These are phyloP conservation scores for Drosophila emarginata DNA, from an alignment of 2,888 invertebrate genomes.

Conservation along the genomic window DNA sequence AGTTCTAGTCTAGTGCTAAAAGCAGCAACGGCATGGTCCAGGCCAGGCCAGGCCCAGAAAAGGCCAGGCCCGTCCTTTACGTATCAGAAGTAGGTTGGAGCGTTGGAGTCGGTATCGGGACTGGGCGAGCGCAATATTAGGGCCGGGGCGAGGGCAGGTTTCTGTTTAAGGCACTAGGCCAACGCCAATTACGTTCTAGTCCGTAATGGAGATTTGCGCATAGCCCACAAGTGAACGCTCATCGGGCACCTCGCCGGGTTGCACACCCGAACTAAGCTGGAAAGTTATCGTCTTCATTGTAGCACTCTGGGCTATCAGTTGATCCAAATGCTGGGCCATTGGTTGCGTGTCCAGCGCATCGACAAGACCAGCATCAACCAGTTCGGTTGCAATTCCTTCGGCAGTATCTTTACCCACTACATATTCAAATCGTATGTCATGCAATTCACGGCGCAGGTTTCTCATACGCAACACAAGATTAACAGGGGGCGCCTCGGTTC, in stretches of 20 bases:
- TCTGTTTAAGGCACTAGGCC: slow-evolving; percentile 43
- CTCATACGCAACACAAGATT: slow-evolving; percentile 95
- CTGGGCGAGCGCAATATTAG: not conserved
- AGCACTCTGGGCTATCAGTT: slow-evolving; percentile 90
- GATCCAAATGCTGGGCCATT: slow-evolving; percentile 96
- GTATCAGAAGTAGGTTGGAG: slow-evolving; percentile 38
- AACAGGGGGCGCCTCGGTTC: slow-evolving; percentile 84
- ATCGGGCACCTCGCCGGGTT: slow-evolving; percentile 92
- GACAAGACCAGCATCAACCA: slow-evolving; percentile 97
- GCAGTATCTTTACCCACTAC: slow-evolving; percentile 93
- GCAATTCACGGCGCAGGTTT: slow-evolving; percentile 94
- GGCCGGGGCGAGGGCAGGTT: not conserved
- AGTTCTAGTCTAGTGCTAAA: slow-evolving; percentile 63
- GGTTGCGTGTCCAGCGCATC: slow-evolving; percentile 94
- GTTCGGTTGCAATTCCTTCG: slow-evolving; percentile 96
- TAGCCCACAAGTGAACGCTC: slow-evolving; percentile 97
- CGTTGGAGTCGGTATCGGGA: slow-evolving; percentile 7
- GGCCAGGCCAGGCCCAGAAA: slow-evolving; percentile 13
- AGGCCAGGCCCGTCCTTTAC: slow-evolving; percentile 31
- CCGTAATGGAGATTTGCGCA: slow-evolving; percentile 97
- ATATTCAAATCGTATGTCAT: slow-evolving; percentile 99
- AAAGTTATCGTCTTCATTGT: slow-evolving; percentile 91
- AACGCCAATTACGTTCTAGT: slow-evolving; percentile 83
- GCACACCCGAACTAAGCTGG: slow-evolving; percentile 89
- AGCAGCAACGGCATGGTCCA: slow-evolving; percentile 49